A percentile compares a stretch with the other conserved stretches of the same genome.
Evolutionary conservation across 2,113 vertebrate species (phyloP).

Genomic region (Xiphophorus hellerii): DNA sequence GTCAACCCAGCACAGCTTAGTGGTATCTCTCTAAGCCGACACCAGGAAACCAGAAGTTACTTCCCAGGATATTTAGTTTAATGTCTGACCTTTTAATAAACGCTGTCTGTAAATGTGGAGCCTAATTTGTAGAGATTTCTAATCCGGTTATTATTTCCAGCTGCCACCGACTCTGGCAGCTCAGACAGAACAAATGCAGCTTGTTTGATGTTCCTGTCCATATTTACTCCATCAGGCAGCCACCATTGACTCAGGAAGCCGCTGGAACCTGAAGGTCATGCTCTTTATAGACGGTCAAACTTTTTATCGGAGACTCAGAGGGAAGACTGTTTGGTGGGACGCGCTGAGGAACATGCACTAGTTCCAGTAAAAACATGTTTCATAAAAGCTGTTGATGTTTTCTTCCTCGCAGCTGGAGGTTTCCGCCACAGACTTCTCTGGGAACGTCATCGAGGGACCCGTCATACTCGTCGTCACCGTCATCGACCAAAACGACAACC

Average conservation of each 20-base stretch:
- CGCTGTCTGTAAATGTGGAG: not conserved
- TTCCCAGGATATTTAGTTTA: not conserved
- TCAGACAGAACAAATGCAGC: not conserved
- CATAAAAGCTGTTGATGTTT: conserved; percentile 26
- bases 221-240: not conserved
- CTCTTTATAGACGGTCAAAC: not conserved
- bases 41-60: not conserved
- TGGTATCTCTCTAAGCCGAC: no score
- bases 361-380: not conserved
- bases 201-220: not conserved
- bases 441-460: conserved; percentile 87
- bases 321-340: not conserved
- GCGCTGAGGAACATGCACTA: not conserved
- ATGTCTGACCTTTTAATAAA: not conserved
- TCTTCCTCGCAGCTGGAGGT: conserved; percentile 86
- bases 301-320: not conserved
- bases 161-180: not conserved
- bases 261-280: not conserved
- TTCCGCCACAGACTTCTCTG: conserved; percentile 85
- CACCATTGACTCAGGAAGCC: not conserved
- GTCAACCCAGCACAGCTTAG: no score
- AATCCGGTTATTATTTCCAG: not conserved
- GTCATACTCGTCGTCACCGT: conserved; percentile 84
- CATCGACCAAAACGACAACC: conserved; percentile 98
- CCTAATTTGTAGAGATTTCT: not conserved